These are phyloP conservation scores for Scaptomyza reducta DNA, from an alignment of 2,888 invertebrate genomes.

Conservation along the genomic window DNA sequence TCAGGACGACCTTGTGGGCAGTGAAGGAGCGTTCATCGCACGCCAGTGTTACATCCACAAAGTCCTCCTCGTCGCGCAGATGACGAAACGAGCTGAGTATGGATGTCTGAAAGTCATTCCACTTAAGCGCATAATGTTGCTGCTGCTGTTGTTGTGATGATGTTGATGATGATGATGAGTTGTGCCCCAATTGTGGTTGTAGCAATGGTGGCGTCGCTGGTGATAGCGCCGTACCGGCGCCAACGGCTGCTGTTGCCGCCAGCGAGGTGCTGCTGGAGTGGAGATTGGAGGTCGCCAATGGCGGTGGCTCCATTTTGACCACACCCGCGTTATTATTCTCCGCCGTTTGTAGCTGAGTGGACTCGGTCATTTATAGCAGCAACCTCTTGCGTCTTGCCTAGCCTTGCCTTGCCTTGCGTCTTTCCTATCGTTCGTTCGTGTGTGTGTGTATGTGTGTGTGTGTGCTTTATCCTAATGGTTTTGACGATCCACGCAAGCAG, in stretches of 20 bases:
- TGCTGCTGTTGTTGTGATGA: constrained; percentile 68
- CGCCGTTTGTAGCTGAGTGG: constrained; percentile 84
- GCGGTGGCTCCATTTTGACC: constrained; percentile 85
- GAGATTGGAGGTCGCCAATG: constrained; percentile 84
- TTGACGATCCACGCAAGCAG: constrained; percentile 46
- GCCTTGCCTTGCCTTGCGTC: no score
- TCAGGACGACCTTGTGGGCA: constrained; percentile 95
- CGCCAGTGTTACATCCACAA: constrained; percentile 96
- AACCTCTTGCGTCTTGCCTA: constrained; percentile 21
- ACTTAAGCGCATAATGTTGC: constrained; percentile 95
- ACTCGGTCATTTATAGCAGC: constrained; percentile 84
- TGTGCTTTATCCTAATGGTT: constrained; percentile 62
- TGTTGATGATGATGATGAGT: constrained; percentile 4
- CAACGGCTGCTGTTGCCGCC: constrained; percentile 57
- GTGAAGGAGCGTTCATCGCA: constrained; percentile 95
- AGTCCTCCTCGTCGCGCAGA: constrained; percentile 95
- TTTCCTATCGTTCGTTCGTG: not conserved
- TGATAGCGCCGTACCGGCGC: constrained; percentile 67
- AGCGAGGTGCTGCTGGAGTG: constrained; percentile 56
- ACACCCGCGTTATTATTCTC: constrained; percentile 84
- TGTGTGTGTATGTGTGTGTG: not conserved
- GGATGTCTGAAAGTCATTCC: constrained; percentile 97
- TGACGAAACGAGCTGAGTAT: constrained; percentile 95
- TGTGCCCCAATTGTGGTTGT: constrained; percentile 37
- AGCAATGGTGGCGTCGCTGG: constrained; percentile 65